phyloP scores from a whole-genome alignment of 2,113 vertebrate genomes.

The Rana temporaria region DNA sequence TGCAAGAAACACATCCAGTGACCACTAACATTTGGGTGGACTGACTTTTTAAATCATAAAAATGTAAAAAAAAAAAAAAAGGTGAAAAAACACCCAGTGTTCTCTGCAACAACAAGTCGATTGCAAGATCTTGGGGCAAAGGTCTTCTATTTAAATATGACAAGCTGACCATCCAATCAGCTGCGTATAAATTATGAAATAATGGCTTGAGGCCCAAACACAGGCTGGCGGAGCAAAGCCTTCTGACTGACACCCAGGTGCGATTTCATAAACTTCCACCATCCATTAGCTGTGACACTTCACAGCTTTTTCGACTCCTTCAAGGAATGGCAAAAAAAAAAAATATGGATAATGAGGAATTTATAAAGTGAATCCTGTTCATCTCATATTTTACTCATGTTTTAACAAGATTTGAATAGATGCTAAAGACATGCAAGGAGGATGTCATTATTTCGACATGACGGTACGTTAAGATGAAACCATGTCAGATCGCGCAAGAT shows the following conservation, averaged over 20 bases:
- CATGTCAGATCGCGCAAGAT: conserved; percentile 48
- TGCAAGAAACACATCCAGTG: too few species aligned
- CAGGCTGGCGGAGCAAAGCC: neutral
- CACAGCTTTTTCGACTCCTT: conserved; percentile 15
- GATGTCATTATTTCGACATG: conserved; percentile 52
- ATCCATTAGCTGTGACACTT: conserved; percentile 31
- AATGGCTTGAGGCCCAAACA: conserved; percentile 14
- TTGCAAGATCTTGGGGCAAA: too few species aligned
- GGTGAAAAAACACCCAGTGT: too few species aligned
- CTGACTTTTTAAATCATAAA: neutral
- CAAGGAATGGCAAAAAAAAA: conserved; percentile 20
- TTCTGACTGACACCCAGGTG: neutral
- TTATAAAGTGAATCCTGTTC: conserved; percentile 44
- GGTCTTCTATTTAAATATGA: neutral
- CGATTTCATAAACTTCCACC: neutral
- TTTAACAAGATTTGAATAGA: conserved; percentile 57
- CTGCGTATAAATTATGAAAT: conserved; percentile 32
- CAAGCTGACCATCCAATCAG: neutral
- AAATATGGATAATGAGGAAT: conserved; percentile 49
- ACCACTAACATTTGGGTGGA: neutral
- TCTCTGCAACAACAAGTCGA: too few species aligned
- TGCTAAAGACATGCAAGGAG: conserved; percentile 51
- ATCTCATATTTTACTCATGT: conserved; percentile 50
- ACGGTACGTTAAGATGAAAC: conserved; percentile 50
- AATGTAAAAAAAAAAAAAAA: too few species aligned